Evolutionary conservation across 2,113 vertebrate genomes (phyloP).

Genomic region (Sylvicapra grimmia): DNA sequence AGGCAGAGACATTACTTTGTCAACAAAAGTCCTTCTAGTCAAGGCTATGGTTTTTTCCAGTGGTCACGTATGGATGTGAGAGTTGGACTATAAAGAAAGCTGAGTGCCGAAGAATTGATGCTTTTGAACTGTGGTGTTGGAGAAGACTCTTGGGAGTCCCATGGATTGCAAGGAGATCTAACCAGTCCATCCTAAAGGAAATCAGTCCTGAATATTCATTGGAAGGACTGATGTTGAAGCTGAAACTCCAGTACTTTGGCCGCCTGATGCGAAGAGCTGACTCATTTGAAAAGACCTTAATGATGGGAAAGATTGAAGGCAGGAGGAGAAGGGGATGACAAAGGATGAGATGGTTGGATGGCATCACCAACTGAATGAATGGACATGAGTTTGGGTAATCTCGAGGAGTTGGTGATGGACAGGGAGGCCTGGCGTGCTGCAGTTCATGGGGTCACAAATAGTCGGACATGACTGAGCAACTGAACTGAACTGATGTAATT

Average conservation of each 20-base stretch:
- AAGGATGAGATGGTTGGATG: not conserved
- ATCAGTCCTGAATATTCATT: not conserved
- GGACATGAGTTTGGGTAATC: not conserved
- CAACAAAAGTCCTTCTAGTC: not conserved
- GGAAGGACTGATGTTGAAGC: not conserved
- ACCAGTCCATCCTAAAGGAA: not conserved
- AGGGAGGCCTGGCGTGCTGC: not conserved
- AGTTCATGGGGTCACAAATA: not conserved
- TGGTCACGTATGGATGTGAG: not conserved
- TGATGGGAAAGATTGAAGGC: not conserved
- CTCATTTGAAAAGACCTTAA: not conserved
- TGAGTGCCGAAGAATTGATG: rapidly evolving
- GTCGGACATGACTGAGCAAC: not conserved
- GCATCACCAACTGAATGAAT: not conserved
- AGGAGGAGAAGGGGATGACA: not conserved
- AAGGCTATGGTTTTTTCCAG: not conserved
- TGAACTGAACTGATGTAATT: not conserved
- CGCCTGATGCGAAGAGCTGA: not conserved
- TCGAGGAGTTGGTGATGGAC: not conserved
- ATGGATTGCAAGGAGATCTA: not conserved
- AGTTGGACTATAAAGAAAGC: not conserved
- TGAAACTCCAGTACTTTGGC: not conserved
- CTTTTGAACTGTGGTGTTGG: not conserved
- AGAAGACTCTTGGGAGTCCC: not conserved
- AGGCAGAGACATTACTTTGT: not conserved